phyloP scores from a whole-genome alignment of 1,140 invertebrate species.

The Pinna nobilis region DNA sequence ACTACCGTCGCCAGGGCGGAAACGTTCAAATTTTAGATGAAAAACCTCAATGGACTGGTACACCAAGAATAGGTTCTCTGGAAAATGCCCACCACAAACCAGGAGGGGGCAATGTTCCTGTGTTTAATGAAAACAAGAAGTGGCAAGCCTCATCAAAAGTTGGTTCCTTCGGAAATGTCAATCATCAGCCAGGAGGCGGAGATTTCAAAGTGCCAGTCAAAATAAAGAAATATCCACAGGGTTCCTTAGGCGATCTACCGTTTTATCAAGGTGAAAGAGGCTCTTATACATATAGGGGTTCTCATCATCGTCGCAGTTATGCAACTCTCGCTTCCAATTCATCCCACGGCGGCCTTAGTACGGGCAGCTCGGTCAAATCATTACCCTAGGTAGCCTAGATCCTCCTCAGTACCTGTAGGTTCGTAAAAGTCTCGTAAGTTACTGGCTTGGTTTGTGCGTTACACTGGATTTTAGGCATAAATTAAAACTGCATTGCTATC shows the following conservation, averaged over 20 bases:
- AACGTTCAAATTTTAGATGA: constrained; percentile 59
- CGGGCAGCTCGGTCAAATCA: too few species aligned
- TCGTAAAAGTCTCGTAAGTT: too few species aligned
- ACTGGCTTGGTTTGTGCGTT: too few species aligned
- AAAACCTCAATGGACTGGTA: constrained; percentile 58
- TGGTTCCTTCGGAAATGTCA: constrained; percentile 58
- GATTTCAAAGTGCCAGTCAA: constrained; percentile 49
- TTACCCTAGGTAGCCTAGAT: too few species aligned
- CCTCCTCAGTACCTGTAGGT: too few species aligned
- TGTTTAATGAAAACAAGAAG: constrained; percentile 82
- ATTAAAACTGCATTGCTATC: too few species aligned
- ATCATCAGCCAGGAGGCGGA: constrained; percentile 62
- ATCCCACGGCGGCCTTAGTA: too few species aligned
- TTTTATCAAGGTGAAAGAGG: constrained; percentile 7
- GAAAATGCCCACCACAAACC: constrained; percentile 78
- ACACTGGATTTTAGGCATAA: too few species aligned
- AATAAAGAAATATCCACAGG: constrained; percentile 31
- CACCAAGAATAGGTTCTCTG: constrained; percentile 62
- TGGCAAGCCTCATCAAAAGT: constrained; percentile 49
- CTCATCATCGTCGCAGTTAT: too few species aligned
- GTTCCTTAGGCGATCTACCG: constrained; percentile 31
- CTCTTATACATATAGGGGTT: too few species aligned
- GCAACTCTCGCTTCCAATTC: too few species aligned
- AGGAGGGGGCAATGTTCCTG: constrained; percentile 62
- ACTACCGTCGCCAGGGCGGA: constrained; percentile 58